Conservation (phyloP, 1,140 invertebrate genomes). For the Ceratina japonica region DNA sequence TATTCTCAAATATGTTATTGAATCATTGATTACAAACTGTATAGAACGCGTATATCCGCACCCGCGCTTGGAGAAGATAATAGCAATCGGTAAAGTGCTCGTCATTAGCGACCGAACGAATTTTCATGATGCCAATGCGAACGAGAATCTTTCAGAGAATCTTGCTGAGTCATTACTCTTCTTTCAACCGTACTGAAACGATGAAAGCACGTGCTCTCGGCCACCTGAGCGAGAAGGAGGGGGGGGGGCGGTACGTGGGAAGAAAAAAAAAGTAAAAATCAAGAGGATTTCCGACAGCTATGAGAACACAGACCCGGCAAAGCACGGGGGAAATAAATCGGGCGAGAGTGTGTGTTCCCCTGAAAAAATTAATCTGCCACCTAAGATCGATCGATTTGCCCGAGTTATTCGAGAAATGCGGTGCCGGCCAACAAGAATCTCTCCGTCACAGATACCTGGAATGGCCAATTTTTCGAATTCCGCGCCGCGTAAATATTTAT, state of each 20-base stretch:
- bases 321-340: slow-evolving; percentile 16
- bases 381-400: slow-evolving; percentile 26
- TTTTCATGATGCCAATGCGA: slow-evolving; percentile 38
- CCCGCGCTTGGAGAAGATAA: not conserved
- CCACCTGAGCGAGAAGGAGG: not conserved
- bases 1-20: too few species aligned
- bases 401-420: not conserved
- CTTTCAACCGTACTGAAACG: slow-evolving; percentile 34
- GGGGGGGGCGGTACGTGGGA: too few species aligned
- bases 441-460: not conserved
- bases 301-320: not conserved
- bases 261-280: slow-evolving; percentile 9
- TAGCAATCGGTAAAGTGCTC: slow-evolving; percentile 30
- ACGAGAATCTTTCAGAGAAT: slow-evolving; percentile 36
- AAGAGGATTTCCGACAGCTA: slow-evolving; percentile 1
- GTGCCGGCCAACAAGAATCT: not conserved
- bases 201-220: slow-evolving; percentile 35
- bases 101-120: slow-evolving; percentile 39
- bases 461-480: slow-evolving; percentile 26
- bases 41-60: not conserved
- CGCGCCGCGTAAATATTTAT: slow-evolving; percentile 32
- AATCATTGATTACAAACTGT: too few species aligned
- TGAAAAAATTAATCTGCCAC: slow-evolving; percentile 20
- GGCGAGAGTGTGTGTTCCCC: slow-evolving; percentile 2
- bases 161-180: slow-evolving; percentile 45